A percentile compares a stretch with the other conserved stretches of the same genome.
These are phyloP conservation scores for Philaethria dido DNA, from an alignment of 2,888 invertebrate species.

Conservation along the genomic window DNA sequence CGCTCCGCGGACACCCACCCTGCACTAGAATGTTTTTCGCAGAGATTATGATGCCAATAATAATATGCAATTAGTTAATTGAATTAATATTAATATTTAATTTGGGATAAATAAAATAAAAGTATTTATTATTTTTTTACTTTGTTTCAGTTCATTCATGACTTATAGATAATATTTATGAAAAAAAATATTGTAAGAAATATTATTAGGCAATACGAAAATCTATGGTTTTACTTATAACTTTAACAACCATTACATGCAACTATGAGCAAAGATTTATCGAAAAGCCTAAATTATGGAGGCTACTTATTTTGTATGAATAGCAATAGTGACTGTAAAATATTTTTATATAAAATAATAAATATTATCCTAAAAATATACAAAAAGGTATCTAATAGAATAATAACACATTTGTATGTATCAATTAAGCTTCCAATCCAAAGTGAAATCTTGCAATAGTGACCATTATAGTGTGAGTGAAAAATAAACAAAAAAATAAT, in stretches of 20 bases:
- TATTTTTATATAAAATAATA: too few relatives aligned
- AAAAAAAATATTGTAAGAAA: too few relatives aligned
- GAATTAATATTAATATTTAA: neutral
- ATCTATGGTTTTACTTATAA: too few relatives aligned
- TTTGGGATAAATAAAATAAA: neutral
- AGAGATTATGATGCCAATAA: constrained; percentile 43
- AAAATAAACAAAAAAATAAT: neutral
- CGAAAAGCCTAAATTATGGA: too few relatives aligned
- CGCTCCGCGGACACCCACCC: constrained; percentile 55
- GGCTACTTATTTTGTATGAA: too few relatives aligned
- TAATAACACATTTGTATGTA: too few relatives aligned
- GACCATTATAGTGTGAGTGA: neutral
- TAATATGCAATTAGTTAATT: neutral
- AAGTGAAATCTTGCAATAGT: neutral
- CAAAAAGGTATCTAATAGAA: too few relatives aligned
- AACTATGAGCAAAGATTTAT: neutral
- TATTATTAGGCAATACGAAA: too few relatives aligned
- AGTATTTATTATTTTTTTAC: neutral
- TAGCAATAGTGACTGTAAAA: too few relatives aligned
- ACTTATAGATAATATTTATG: neutral
- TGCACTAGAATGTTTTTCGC: constrained; percentile 43
- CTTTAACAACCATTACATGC: neutral
- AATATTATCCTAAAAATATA: too few relatives aligned
- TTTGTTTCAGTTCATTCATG: neutral
- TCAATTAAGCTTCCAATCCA: too few relatives aligned